Conservation (phyloP, 2,113 vertebrate genomes). For the Murina feae region DNA sequence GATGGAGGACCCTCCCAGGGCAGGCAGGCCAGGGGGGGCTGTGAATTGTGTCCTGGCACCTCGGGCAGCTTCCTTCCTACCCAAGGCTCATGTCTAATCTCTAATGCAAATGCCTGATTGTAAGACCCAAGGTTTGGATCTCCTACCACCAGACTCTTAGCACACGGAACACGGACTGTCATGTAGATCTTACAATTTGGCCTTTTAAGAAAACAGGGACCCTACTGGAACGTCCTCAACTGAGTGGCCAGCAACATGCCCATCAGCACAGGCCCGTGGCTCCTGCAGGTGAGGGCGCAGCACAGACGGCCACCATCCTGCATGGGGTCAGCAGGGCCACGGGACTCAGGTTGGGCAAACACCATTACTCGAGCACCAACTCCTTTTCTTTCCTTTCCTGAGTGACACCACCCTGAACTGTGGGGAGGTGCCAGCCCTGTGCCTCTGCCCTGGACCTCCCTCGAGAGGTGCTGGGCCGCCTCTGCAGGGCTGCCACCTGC, state of each 20-base stretch:
- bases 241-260: not conserved
- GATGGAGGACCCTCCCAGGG: conserved; percentile 23
- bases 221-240: conserved; percentile 55
- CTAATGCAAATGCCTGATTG: conserved; percentile 46
- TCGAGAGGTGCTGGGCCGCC: not conserved
- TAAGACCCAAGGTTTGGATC: conserved; percentile 38
- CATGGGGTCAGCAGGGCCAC: not conserved
- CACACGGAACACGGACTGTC: conserved; percentile 55
- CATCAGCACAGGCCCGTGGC: not conserved
- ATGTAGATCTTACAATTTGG: not conserved
- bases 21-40: not conserved
- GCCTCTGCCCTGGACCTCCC: not conserved
- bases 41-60: not conserved
- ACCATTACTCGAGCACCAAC: not conserved
- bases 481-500: not conserved
- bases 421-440: too few relatives aligned
- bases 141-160: conserved; percentile 35
- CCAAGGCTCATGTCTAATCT: conserved; percentile 11
- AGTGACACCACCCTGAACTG: not conserved
- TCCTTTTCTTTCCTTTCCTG: not conserved
- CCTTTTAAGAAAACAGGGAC: conserved; percentile 41
- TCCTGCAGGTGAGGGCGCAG: not conserved
- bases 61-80: not conserved
- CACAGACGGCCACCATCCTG: not conserved
- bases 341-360: conserved; percentile 32